Base-by-base conservation (phyloP, 2,888 invertebrate species). In the Tachina grossa region DNA sequence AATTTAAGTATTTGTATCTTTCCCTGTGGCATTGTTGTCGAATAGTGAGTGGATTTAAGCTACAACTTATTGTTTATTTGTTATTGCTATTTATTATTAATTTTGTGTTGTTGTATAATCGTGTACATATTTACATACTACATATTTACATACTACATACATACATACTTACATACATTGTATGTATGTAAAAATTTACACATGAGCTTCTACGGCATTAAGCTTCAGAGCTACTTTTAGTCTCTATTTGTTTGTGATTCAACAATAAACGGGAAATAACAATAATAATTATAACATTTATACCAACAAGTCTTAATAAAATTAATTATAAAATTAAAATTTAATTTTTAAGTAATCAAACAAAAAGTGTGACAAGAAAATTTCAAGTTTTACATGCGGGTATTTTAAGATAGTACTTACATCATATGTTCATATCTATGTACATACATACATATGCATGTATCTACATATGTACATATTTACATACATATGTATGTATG, bases 171-270 rank as follows among this genome's bases (percentile, higher is more conserved):
- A 31, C 31, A 31, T 31, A 31, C 31, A 31, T n/a, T n/a, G n/a
- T n/a, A n/a, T n/a, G n/a, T n/a, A n/a, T n/a, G n/a, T n/a, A n/a
- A n/a, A n/a, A 31, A 65, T 55, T 49, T 76, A 59, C 39, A 6
- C 9, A 76, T 76, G 74, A 71, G 72, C 74, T 55, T 79, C 66
- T 72, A 79, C 61, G 65, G 59, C 71, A 80, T 85, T 72, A 71
- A 79, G 87, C 79, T 84, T 85, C 86, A 76, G 31, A 31, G 85
- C 89, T 87, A 89, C 88, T 87, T 91, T 91, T 91, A 91, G 91
- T 91, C 91, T 91, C 90, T 90, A 90, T 90, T 90, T 89, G 90
- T 89, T 89, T 89, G 89, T 88, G 90, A 89, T 90, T 88, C 90
- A 91, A 91, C 90, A 90, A 91, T 90, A 91, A 91, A 85, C 87